Evolutionary conservation across 2,797 vertebrate genomes (phyloP), one percentile per base, ranked within the genome.

Genomic region (Cottoperca gobio): DNA sequence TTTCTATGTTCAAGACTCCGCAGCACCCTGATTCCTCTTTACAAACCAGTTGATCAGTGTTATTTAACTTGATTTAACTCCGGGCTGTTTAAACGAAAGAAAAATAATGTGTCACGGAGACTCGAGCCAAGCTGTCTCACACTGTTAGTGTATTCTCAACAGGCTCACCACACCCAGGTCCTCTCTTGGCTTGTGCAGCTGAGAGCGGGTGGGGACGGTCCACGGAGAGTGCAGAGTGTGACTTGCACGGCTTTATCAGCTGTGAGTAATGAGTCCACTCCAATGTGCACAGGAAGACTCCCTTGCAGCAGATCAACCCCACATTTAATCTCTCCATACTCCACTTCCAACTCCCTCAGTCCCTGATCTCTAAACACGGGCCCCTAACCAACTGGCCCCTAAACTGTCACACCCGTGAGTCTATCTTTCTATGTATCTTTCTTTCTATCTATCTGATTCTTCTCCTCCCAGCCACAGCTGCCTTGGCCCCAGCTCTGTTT

Each of bases 241-340:
- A 79, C 59, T 76, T 73, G 80, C 86, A 86, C 45, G 42, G 76
- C 68, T 88, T 79, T 68, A 85, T 73, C 65, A 59, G 35, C 70
- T 39, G 55, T 77, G 70, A 89, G 60, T 79, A 88, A 88, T 87
- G 70, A 63, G 10, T 77, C 57, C 57, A 58, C 70, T 70, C 59
- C 31, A 65, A 42, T 78, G 73, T 59, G 62, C 57, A 66, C 82
- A 85, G 60, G 75, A 83, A 82, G 50, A 62, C 50, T 78, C 59
- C 54, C 69, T 75, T 0, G 0, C 43, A 62, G 33, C 63, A 37
- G 26, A 76, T 71, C 71, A 75, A 63, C 67, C 53, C 62, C 76
- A 70, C 53, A 58, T 70, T 71, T 54, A 65, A 26, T 65, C 54
- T 37, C 37, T 70, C 59, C 53, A 57, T 57, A 40, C 16, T 46